Percentiles rank a stretch among this genome's conserved stretches.
These are phyloP conservation scores for Herminia tarsipennalis DNA, from an alignment of 2,888 invertebrate species.

Conservation along the genomic window DNA sequence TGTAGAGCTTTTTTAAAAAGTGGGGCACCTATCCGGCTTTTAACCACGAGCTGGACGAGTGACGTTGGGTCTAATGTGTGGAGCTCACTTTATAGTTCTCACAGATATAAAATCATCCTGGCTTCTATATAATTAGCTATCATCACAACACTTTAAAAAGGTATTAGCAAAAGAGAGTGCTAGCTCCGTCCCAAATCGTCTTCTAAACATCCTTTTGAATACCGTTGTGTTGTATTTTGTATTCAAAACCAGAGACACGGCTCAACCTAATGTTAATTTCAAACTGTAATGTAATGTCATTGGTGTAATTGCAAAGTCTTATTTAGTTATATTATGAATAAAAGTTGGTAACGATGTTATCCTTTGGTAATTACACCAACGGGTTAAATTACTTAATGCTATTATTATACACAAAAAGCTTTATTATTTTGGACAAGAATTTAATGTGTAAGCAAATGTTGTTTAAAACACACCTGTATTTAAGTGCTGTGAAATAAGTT, in stretches of 20 bases:
- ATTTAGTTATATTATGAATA: slow-evolving; percentile 38
- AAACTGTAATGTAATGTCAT: slow-evolving; percentile 17
- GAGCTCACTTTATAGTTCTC: no score
- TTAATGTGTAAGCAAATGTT: slow-evolving; percentile 24
- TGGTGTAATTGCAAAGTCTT: slow-evolving; percentile 30
- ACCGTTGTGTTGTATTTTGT: background rate
- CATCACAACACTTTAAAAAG: no score
- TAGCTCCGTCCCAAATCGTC: background rate
- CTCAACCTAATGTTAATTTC: slow-evolving; percentile 13
- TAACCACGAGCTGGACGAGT: no score
- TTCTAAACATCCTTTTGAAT: background rate
- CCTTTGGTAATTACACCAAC: slow-evolving; percentile 38
- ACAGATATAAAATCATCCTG: no score
- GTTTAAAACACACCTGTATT: slow-evolving; percentile 28
- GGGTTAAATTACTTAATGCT: slow-evolving; percentile 35
- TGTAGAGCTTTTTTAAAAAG: no score
- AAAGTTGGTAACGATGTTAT: slow-evolving; percentile 41
- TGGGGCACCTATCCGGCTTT: no score
- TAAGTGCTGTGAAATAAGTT: slow-evolving; percentile 20
- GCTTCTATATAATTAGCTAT: no score
- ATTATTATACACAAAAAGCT: slow-evolving; percentile 30
- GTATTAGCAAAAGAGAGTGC: no score
- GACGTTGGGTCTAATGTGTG: no score
- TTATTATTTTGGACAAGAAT: slow-evolving; percentile 23
- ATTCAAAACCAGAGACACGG: background rate